Percentiles rank a stretch among this genome's conserved stretches.
phyloP scores from a whole-genome alignment of 2,113 vertebrate species.

The Narcine bancroftii region DNA sequence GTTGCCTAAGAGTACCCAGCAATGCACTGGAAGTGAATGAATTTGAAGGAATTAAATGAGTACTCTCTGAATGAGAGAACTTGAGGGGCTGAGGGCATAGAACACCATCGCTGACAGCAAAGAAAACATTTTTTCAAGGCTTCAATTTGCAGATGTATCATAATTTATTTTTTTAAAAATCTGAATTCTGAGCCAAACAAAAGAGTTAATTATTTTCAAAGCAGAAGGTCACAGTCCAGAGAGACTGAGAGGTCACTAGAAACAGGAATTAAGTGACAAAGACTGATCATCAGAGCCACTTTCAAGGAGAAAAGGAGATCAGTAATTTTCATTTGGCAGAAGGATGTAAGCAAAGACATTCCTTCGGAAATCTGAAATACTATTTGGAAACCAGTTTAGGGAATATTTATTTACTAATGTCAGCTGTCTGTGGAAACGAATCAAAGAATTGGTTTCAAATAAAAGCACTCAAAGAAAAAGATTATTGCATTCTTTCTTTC shows the following conservation, averaged over 20 bases:
- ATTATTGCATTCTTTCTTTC: neutral
- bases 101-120: neutral
- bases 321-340: constrained; percentile 11
- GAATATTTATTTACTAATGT: neutral
- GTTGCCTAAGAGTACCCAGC: no score
- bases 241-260: neutral
- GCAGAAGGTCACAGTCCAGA: neutral
- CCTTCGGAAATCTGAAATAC: neutral
- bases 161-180: neutral
- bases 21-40: neutral
- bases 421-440: neutral
- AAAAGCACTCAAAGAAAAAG: neutral
- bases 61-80: neutral
- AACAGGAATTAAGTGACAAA: constrained; percentile 7
- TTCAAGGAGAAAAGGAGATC: constrained; percentile 32
- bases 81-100: no score
- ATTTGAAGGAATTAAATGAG: neutral
- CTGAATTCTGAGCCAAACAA: neutral
- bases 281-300: neutral
- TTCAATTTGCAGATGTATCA: neutral
- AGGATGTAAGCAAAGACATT: neutral
- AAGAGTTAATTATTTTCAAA: neutral
- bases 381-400: neutral
- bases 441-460: neutral
- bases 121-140: neutral